phyloP scores from a whole-genome alignment of 1,140 invertebrate species.

The Tenebrio molitor region DNA sequence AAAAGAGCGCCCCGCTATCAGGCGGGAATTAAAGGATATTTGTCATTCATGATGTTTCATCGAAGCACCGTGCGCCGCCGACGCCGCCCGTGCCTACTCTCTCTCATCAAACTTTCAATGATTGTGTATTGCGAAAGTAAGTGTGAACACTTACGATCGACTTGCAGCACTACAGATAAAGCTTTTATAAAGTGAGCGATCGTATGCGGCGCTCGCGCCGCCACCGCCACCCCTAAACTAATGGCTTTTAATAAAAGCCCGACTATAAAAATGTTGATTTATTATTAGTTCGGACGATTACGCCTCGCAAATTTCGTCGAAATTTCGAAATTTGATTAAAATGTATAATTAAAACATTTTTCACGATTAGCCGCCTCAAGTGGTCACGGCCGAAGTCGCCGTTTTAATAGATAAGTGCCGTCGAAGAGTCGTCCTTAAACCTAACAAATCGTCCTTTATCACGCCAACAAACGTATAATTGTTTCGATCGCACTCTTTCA shows the following conservation, averaged over 20 bases:
- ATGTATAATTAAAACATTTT: slow-evolving; percentile 66
- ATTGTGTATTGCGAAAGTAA: slow-evolving; percentile 46
- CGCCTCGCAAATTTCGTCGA: slow-evolving; percentile 63
- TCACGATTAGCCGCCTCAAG: slow-evolving; percentile 60
- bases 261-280: slow-evolving; percentile 67
- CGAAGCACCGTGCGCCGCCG: slow-evolving; percentile 36
- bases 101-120: slow-evolving; percentile 50
- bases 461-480: slow-evolving; percentile 42
- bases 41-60: slow-evolving; percentile 55
- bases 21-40: slow-evolving; percentile 54
- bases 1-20: slow-evolving; percentile 46
- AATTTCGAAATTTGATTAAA: slow-evolving; percentile 61
- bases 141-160: slow-evolving; percentile 43
- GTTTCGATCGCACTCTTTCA: slow-evolving; percentile 40
- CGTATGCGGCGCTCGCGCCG: slow-evolving; percentile 49
- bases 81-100: slow-evolving; percentile 16
- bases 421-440: slow-evolving; percentile 29
- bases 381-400: slow-evolving; percentile 12
- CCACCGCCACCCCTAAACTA: slow-evolving; percentile 60
- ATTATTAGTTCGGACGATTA: slow-evolving; percentile 64
- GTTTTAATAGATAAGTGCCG: slow-evolving; percentile 30
- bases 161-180: slow-evolving; percentile 45
- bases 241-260: slow-evolving; percentile 66
- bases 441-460: slow-evolving; percentile 42
- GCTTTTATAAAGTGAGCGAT: slow-evolving; percentile 54